Evolutionary conservation across 2,888 invertebrate species (phyloP).

Genomic region (Ichneumon xanthorius): DNA sequence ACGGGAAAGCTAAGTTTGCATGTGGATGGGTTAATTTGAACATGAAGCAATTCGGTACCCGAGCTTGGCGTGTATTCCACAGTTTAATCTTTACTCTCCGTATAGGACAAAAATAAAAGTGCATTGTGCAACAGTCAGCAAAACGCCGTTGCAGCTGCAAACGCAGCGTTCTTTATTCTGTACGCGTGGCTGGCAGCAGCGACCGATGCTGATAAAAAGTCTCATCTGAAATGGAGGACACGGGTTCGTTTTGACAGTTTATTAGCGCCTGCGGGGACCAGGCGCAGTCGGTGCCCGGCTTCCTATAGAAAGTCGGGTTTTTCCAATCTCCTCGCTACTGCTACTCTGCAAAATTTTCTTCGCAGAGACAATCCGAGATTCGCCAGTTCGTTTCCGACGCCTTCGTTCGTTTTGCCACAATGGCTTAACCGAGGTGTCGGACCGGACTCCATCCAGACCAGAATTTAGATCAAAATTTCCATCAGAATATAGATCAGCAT

Average conservation of each 20-base stretch:
- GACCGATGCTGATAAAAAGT: background rate
- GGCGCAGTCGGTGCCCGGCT: too few relatives aligned
- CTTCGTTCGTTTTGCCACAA: slow-evolving; percentile 31
- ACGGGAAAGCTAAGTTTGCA: background rate
- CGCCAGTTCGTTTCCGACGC: slow-evolving; percentile 43
- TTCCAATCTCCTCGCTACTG: slow-evolving; percentile 16
- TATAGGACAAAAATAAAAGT: slow-evolving; percentile 5
- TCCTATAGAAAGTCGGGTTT: slow-evolving; percentile 59
- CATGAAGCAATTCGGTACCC: background rate
- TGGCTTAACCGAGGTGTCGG: slow-evolving; percentile 25
- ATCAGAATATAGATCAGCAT: too few relatives aligned
- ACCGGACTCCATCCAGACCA: slow-evolving; percentile 1
- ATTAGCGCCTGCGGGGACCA: background rate
- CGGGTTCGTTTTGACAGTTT: slow-evolving; percentile 1
- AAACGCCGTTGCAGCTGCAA: slow-evolving; percentile 2
- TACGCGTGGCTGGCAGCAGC: background rate
- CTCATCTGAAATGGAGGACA: background rate
- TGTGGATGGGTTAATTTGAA: background rate
- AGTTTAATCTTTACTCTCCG: background rate
- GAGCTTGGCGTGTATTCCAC: background rate
- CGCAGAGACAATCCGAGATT: slow-evolving; percentile 30
- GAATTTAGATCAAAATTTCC: too few relatives aligned
- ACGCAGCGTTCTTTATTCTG: background rate
- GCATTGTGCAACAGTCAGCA: background rate
- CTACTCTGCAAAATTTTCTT: slow-evolving; percentile 44